phyloP scores from a whole-genome alignment of 2,113 vertebrate species.

The Tyrannus savana region DNA sequence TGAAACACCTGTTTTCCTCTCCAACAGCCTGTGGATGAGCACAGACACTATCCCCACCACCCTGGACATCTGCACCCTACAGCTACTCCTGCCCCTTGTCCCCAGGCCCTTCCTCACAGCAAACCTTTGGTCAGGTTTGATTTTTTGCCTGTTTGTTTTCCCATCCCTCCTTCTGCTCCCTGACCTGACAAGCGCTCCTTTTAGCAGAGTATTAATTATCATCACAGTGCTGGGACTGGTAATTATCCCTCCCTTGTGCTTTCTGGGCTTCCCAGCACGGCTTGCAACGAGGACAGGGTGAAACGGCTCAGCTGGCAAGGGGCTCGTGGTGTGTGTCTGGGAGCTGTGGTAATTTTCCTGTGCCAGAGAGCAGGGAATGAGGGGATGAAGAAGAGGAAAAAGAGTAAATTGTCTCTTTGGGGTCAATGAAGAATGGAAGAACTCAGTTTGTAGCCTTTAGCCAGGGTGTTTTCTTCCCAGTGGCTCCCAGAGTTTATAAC shows the following conservation, averaged over 20 bases:
- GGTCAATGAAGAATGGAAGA: not conserved
- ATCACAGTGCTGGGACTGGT: not conserved
- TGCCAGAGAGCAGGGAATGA: not conserved
- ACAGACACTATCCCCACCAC: not conserved
- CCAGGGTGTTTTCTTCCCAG: not conserved
- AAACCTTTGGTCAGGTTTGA: not conserved
- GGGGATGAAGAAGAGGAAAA: not conserved
- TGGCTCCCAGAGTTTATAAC: not conserved
- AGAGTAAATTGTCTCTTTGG: not conserved
- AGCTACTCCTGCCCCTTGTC: not conserved
- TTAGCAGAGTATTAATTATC: slow-evolving; percentile 66
- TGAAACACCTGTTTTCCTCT: not conserved
- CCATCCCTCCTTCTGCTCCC: not conserved
- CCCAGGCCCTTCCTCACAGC: not conserved
- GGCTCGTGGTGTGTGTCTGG: not conserved
- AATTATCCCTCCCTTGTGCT: slow-evolving; percentile 63
- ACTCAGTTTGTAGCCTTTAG: not conserved
- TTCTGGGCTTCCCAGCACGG: slow-evolving; percentile 27
- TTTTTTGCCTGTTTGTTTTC: not conserved
- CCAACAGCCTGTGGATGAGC: not conserved
- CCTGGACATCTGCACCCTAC: not conserved
- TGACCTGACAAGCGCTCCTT: slow-evolving; percentile 19
- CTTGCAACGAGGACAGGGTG: not conserved
- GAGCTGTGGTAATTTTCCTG: not conserved
- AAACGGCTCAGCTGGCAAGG: slow-evolving; percentile 10